Evolutionary conservation across 2,797 vertebrate genomes (phyloP), one percentile per base, ranked within the genome.

Genomic region (Cygnus olor): DNA sequence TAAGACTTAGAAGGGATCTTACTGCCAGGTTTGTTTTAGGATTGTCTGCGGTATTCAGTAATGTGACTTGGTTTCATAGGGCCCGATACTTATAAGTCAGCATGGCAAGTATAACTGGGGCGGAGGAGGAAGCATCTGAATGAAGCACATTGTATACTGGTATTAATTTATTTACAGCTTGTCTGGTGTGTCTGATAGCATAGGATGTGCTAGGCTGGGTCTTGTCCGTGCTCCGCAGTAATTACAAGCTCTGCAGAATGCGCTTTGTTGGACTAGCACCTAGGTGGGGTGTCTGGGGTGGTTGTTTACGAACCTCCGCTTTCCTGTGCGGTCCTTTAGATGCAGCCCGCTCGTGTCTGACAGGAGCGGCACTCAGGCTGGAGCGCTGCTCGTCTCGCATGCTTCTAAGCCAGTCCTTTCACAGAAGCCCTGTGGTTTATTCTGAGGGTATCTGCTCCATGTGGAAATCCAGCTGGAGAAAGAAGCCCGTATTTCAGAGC

Each of bases 81-180:
- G 42, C 32, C 54, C 18, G 7, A 0, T 64, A 28, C 70, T 58
- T 83, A 0, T 74, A 74, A 57, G 25, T 79, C 28, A 45, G 15
- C 40, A 3, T 36, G 61, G 64, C 74, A 81, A 70, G 61, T 81
- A 45, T 11, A 44, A 5, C n/a, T 53, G 44, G 40, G n/a, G 44
- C 45, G 36, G 80, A 90, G 73, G 44, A 85, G 49, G 77, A 65
- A 86, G 54, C 36, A 65, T 65, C 42, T 71, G 58, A 76, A 81
- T 49, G 28, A 58, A 76, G 78, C 73, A 30, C 36, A 32, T 74
- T 61, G 79, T 56, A 11, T 30, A 53, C 40, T 69, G 63, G 20
- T 69, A 30, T 79, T 83, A 45, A 64, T 93, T 85, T 84, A 70
- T 90, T 58, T 93, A 71, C 71, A 58, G 32, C 47, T 80, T 72